phyloP scores from a whole-genome alignment of 2,797 vertebrate genomes.

The Microcaecilia unicolor region DNA sequence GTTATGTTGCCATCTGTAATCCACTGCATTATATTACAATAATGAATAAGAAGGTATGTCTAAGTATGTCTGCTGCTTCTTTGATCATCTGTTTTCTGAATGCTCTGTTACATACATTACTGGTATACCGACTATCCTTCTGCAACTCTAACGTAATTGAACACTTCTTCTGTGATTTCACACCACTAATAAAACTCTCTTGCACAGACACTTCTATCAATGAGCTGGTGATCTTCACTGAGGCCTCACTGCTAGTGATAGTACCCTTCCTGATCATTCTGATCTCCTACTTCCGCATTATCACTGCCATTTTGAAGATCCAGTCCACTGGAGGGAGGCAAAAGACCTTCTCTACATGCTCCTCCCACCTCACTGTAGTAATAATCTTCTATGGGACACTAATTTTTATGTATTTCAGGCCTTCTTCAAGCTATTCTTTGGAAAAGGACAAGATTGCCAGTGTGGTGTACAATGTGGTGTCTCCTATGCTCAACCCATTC shows the following conservation, averaged over 20 bases:
- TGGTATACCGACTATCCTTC: conserved; percentile 46
- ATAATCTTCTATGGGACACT: conserved; percentile 15
- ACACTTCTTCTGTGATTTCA: conserved; percentile 55
- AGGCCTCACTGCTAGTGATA: too few relatives aligned
- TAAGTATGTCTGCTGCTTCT: conserved; percentile 10
- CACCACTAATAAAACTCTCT: conserved; percentile 40
- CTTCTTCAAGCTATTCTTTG: conserved; percentile 8
- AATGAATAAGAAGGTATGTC: conserved; percentile 15
- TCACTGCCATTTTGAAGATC: conserved; percentile 6
- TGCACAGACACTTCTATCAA: conserved; percentile 26
- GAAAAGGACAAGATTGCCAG: conserved; percentile 7
- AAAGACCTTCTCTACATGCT: conserved; percentile 18
- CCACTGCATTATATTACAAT: conserved; percentile 27
- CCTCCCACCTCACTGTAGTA: conserved; percentile 18
- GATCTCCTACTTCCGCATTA: conserved; percentile 12
- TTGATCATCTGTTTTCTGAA: conserved; percentile 16
- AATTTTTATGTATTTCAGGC: conserved; percentile 16
- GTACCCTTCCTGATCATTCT: conserved; percentile 16
- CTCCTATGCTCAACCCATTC: conserved; percentile 20
- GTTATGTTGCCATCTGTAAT: conserved; percentile 1
- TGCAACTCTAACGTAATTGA: conserved; percentile 41
- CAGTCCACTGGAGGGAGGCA: conserved; percentile 2
- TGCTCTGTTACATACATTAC: conserved; percentile 15
- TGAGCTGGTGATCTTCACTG: conserved; percentile 7
- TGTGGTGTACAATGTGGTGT: conserved; percentile 13